Base-by-base conservation (phyloP, 2,888 invertebrate genomes). In the Scelioninae gen. 2 region DNA sequence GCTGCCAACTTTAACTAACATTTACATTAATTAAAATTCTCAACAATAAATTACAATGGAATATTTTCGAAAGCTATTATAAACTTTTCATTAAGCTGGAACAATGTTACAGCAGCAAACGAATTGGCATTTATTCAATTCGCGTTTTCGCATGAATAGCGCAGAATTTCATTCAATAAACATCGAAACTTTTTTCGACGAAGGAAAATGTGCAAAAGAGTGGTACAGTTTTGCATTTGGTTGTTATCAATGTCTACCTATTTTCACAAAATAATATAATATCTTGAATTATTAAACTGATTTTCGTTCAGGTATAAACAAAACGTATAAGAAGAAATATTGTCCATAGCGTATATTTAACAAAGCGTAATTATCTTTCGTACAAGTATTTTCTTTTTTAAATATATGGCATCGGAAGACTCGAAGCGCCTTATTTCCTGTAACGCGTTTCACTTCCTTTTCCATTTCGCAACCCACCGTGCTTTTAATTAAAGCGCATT, bases 401-500 rank as follows among this genome's bases (percentile, higher is more conserved):
- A 60, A 58, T 33, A 53, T 60, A 35, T 53, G 37, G 48, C 65
- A 57, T 37, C 46, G 53, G 28, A 48, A 58, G 50, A 43, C 63
- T 50, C 55, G 52, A 73, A 60, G 53, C 65, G 60, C 48, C 61
- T 67, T 67, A 61, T 73, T 67, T 67, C 60, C 45, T 61, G 72
- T 67, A 53, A 53, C 60, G 37, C 57, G 39, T 61, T 46, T 16
- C 33, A 48, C 60, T 58, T 65, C 41, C 48, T 55, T 61, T 65
- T 43, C 55, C 48, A 61, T 69, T 46, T 61, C 63, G 33, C 70
- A 41, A 50, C 41, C 69, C 46, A 48, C 25, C 16, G 61, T 46
- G 65, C 67, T 72, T 72, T 72, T 72, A 72, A 72, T 72, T 72
- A 72, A 72, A 72, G 48, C 33, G 33, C 61, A 65, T 72, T 72